Evolutionary conservation across 2,797 vertebrate species (phyloP).

Genomic region (Anableps anableps): DNA sequence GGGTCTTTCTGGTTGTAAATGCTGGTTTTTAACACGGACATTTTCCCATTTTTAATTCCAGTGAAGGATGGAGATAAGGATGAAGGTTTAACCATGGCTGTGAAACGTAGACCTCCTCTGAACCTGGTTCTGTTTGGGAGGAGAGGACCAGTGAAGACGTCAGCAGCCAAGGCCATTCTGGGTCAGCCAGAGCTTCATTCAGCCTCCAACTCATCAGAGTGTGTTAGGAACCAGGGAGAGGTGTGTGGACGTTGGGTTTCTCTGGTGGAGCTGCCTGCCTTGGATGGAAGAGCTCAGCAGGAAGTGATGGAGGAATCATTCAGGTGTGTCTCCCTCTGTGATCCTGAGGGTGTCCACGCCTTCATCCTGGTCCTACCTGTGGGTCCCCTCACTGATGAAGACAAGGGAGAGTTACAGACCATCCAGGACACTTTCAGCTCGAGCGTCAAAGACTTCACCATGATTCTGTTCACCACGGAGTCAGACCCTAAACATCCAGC

Average conservation of each 20-base stretch:
- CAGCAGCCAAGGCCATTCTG: neutral
- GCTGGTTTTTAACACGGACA: neutral
- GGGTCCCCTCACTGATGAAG: constrained; percentile 37
- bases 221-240: neutral
- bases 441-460: neutral
- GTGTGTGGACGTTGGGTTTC: neutral
- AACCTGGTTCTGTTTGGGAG: constrained; percentile 12
- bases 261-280: neutral
- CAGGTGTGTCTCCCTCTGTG: constrained; percentile 21
- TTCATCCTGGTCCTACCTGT: constrained; percentile 44
- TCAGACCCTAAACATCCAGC: neutral
- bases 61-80: neutral
- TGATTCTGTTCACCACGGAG: neutral
- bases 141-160: neutral
- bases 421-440: neutral
- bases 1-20: neutral
- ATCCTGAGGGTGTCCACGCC: constrained; percentile 23
- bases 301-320: neutral
- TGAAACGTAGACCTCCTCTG: neutral
- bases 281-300: neutral
- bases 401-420: constrained; percentile 43
- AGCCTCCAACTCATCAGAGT: too few relatives aligned
- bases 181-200: neutral
- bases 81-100: too few relatives aligned
- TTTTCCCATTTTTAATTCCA: neutral